These are phyloP conservation scores for Pseudomyrmex dendroicus DNA, from an alignment of 1,140 invertebrate genomes.

Conservation along the genomic window DNA sequence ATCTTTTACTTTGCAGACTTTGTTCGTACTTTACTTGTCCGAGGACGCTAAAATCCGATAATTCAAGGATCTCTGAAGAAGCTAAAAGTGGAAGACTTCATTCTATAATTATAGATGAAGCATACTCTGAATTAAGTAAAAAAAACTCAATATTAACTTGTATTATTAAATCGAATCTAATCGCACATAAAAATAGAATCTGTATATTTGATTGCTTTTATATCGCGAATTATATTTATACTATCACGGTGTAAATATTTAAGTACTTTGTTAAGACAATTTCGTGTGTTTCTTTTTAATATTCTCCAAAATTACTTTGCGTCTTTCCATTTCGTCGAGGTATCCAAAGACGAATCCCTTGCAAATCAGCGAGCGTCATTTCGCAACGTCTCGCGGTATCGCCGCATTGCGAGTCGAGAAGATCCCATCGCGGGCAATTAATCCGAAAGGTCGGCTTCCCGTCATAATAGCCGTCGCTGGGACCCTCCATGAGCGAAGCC, in stretches of 20 bases:
- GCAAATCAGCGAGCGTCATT: slow-evolving; percentile 21
- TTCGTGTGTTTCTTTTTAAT: not conserved
- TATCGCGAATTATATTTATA: too few species aligned
- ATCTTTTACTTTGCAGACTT: slow-evolving; percentile 35
- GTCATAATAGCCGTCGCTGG: slow-evolving; percentile 41
- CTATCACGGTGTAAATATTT: not conserved
- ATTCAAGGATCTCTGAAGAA: slow-evolving; percentile 27
- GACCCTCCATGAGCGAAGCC: slow-evolving; percentile 32
- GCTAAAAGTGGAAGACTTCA: not conserved
- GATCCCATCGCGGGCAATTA: slow-evolving; percentile 48
- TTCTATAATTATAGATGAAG: not conserved
- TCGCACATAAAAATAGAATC: not conserved
- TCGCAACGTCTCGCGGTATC: slow-evolving; percentile 37
- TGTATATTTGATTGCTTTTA: not conserved
- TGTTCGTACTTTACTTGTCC: slow-evolving; percentile 19
- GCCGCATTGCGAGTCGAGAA: slow-evolving; percentile 9
- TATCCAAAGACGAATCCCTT: slow-evolving; percentile 4
- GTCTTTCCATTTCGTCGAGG: not conserved
- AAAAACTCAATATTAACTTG: not conserved
- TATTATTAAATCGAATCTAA: not conserved
- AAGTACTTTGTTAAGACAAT: not conserved
- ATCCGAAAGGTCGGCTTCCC: slow-evolving; percentile 45
- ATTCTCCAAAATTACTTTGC: not conserved
- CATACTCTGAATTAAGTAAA: not conserved
- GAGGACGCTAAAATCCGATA: slow-evolving; percentile 22